Conservation (phyloP, 2,113 vertebrate species). For the Chamaea fasciata region DNA sequence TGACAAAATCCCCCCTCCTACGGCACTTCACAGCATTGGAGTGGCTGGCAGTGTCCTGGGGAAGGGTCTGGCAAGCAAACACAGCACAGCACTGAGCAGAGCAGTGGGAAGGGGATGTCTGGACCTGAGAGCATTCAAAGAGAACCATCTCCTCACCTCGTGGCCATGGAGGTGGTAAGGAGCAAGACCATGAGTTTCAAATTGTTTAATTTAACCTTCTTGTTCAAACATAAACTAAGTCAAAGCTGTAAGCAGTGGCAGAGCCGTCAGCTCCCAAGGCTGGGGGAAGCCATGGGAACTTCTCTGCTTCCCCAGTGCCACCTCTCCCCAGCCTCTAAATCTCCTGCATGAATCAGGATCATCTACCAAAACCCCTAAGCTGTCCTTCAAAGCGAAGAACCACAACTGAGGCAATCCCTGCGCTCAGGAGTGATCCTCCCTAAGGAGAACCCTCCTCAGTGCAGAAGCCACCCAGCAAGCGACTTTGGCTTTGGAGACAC, state of each 20-base stretch:
- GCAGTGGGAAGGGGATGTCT: neutral
- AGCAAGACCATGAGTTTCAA: neutral
- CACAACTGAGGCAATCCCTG: neutral
- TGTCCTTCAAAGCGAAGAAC: neutral
- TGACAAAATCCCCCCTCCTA: neutral
- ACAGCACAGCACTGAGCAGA: neutral
- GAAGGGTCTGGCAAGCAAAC: neutral
- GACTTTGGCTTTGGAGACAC: neutral
- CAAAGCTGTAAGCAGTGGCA: neutral
- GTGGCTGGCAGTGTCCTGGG: neutral
- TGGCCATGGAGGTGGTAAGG: neutral
- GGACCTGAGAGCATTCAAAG: neutral
- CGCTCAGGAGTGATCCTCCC: neutral
- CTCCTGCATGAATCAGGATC: neutral
- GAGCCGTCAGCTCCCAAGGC: rapidly evolving
- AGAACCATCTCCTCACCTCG: neutral
- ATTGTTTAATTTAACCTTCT: neutral
- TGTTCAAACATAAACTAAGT: neutral
- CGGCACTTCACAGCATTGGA: neutral
- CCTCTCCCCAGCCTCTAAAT: neutral
- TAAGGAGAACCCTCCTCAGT: neutral
- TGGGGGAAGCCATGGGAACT: neutral
- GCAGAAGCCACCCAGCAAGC: neutral
- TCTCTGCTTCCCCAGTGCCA: neutral
- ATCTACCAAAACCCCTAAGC: neutral